Percentiles rank a stretch among this genome's conserved stretches.
Conservation (phyloP, 2,888 invertebrate genomes). For the Pristionchus maxplancki region DNA sequence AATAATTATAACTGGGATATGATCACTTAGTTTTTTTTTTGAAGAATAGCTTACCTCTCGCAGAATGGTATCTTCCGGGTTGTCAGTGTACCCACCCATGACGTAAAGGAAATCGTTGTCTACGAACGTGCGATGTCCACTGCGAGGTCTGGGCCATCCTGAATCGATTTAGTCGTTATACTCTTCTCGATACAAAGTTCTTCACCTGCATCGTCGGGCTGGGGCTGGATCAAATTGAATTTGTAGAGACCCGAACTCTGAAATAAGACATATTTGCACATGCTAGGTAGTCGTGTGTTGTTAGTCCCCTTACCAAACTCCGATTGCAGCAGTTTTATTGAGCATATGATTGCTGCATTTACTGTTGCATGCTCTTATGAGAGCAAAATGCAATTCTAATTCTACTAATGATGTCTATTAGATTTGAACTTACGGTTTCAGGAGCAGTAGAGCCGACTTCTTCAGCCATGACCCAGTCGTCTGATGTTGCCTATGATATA, state of each 20-base stretch:
- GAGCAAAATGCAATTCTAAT: neutral
- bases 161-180: neutral
- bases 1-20: neutral
- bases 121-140: conserved; percentile 70
- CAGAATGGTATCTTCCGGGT: conserved; percentile 45
- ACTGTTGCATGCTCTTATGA: too few relatives aligned
- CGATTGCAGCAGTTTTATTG: too few relatives aligned
- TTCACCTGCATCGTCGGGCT: neutral
- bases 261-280: too few relatives aligned
- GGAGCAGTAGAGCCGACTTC: neutral
- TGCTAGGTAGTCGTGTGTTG: too few relatives aligned
- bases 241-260: neutral
- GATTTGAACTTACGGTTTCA: neutral
- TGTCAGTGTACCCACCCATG: conserved; percentile 66
- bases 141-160: conserved; percentile 56
- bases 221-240: neutral
- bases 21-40: conserved; percentile 46
- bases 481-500: neutral
- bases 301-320: too few relatives aligned
- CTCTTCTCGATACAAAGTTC: neutral
- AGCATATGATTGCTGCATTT: too few relatives aligned
- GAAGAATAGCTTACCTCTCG: conserved; percentile 55
- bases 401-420: too few relatives aligned
- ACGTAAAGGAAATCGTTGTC: conserved; percentile 70
- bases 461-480: conserved; percentile 2